Conservation (phyloP, 1,140 invertebrate species). For the Diachasma alloeum region DNA sequence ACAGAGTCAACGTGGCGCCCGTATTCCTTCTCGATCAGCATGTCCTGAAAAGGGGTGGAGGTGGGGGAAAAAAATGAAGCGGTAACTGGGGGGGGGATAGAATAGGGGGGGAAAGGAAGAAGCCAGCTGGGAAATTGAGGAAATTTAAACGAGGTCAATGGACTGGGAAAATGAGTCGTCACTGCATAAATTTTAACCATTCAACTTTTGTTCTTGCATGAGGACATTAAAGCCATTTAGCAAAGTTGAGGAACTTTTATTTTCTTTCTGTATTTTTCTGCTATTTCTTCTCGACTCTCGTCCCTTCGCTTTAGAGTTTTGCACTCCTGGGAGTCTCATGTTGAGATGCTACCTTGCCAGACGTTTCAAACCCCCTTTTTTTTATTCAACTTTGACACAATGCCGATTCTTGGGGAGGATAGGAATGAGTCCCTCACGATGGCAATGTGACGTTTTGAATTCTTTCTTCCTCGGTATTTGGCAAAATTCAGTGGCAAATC, state of each 20-base stretch:
- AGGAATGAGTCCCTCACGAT: background rate
- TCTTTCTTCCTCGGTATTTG: background rate
- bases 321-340: background rate
- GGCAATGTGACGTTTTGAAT: background rate
- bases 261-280: background rate
- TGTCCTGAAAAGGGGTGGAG: background rate
- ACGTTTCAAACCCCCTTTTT: background rate
- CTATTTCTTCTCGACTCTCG: background rate
- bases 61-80: background rate
- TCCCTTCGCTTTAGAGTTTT: background rate
- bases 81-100: background rate
- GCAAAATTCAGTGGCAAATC: background rate
- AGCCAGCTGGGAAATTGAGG: background rate
- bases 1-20: background rate
- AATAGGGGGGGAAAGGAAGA: background rate
- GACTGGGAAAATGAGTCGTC: background rate
- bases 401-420: background rate
- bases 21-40: background rate
- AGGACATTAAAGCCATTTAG: background rate
- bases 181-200: constrained; percentile 1
- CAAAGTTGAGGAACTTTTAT: background rate
- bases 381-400: constrained; percentile 5
- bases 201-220: background rate
- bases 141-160: background rate
- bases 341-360: background rate